phyloP scores from a whole-genome alignment of 2,888 invertebrate species.

The Adelphocoris suturalis region DNA sequence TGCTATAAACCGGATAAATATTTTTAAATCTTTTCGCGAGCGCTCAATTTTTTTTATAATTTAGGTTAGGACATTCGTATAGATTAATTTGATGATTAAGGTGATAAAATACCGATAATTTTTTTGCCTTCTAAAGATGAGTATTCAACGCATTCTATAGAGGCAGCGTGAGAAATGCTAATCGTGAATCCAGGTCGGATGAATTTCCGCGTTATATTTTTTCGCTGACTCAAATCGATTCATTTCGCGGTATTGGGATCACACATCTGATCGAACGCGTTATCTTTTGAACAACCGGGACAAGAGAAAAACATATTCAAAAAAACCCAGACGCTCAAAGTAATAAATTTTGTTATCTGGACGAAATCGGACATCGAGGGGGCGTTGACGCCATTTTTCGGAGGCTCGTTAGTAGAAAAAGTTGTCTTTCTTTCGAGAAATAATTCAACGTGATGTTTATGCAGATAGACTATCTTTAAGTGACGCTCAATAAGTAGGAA shows the following conservation, averaged over 20 bases:
- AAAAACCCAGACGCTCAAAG: neutral
- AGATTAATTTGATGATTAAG: neutral
- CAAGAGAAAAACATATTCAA: neutral
- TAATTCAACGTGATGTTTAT: neutral
- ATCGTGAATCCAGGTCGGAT: slow-evolving; percentile 1
- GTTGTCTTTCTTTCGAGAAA: neutral
- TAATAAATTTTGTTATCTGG: neutral
- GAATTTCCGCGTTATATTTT: slow-evolving; percentile 7
- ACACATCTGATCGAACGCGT: neutral
- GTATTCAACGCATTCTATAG: neutral
- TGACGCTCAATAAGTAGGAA: no score
- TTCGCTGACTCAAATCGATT: neutral
- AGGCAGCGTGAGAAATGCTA: neutral
- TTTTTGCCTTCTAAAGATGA: neutral
- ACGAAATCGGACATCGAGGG: neutral
- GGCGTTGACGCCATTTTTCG: neutral
- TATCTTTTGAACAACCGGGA: neutral
- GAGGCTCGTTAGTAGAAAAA: neutral
- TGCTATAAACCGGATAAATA: slow-evolving; percentile 1
- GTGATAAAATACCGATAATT: neutral
- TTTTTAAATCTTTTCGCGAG: neutral
- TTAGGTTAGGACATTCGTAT: neutral
- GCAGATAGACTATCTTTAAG: no score
- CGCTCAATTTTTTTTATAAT: neutral
- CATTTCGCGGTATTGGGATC: neutral